Conservation (phyloP, 2,888 invertebrate species). For the Drosophila formosana region DNA sequence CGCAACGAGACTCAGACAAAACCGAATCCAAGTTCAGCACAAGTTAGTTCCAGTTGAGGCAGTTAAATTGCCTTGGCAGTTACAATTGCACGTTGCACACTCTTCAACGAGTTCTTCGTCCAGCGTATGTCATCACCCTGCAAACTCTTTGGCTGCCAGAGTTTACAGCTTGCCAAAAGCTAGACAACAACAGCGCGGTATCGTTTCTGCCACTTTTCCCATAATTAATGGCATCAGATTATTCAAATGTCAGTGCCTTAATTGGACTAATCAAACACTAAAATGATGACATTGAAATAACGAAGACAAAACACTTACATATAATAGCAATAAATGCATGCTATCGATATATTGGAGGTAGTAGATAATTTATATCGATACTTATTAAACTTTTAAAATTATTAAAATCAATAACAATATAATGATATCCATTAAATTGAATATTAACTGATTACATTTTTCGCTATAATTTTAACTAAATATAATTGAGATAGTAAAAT, state of each 20-base stretch:
- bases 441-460: too few species aligned
- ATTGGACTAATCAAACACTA: neutral
- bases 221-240: conserved; percentile 20
- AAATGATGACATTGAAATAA: neutral
- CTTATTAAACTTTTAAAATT: too few species aligned
- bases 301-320: too few species aligned
- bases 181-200: neutral
- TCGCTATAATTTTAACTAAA: too few species aligned
- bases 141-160: conserved; percentile 46
- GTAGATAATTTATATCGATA: too few species aligned
- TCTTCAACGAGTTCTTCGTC: conserved; percentile 41
- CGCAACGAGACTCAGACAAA: conserved; percentile 29
- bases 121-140: conserved; percentile 49
- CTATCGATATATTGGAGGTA: too few species aligned
- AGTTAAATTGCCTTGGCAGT: conserved; percentile 68
- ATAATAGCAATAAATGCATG: too few species aligned
- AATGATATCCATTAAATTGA: too few species aligned
- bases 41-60: conserved; percentile 48
- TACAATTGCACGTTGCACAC: conserved; percentile 60
- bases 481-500: too few species aligned
- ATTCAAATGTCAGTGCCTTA: neutral
- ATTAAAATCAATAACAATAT: too few species aligned
- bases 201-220: conserved; percentile 5
- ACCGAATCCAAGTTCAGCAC: conserved; percentile 36
- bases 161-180: conserved; percentile 24